Evolutionary conservation across 2,113 vertebrate genomes (phyloP).

Genomic region (Thamnophis sirtalis): DNA sequence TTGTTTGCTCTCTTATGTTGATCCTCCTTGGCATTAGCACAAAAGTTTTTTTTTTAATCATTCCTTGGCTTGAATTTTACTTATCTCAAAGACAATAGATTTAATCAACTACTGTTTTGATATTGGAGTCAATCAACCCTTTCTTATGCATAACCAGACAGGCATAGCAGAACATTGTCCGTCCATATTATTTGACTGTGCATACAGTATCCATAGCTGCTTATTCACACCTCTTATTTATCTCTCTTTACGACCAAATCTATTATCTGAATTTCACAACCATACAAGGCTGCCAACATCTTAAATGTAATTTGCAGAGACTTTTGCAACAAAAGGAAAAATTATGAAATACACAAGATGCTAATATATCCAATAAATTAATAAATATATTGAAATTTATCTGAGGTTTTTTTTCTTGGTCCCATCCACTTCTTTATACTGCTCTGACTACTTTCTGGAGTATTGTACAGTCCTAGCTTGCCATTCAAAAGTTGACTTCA

Average conservation of each 20-base stretch:
- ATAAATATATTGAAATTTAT: background rate
- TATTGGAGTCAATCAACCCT: background rate
- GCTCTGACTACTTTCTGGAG: background rate
- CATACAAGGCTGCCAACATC: background rate
- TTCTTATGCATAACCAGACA: background rate
- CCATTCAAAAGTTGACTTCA: background rate
- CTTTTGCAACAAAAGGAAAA: background rate
- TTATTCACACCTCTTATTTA: background rate
- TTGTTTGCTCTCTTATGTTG: conserved; percentile 53
- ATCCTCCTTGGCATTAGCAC: conserved; percentile 24
- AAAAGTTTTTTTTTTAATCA: background rate
- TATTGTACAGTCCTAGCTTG: background rate
- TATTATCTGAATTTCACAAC: background rate
- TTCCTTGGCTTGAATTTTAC: background rate
- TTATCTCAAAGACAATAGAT: conserved; percentile 13
- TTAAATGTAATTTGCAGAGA: background rate
- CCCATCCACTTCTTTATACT: background rate
- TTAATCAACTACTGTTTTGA: background rate
- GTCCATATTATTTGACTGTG: background rate
- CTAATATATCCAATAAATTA: background rate
- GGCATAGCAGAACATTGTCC: background rate
- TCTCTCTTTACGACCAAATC: background rate
- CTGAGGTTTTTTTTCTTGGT: background rate
- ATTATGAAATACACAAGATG: background rate
- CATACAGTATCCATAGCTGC: background rate